Evolutionary conservation across 2,113 vertebrate species (phyloP).

Genomic region (Myiozetetes cayanensis): DNA sequence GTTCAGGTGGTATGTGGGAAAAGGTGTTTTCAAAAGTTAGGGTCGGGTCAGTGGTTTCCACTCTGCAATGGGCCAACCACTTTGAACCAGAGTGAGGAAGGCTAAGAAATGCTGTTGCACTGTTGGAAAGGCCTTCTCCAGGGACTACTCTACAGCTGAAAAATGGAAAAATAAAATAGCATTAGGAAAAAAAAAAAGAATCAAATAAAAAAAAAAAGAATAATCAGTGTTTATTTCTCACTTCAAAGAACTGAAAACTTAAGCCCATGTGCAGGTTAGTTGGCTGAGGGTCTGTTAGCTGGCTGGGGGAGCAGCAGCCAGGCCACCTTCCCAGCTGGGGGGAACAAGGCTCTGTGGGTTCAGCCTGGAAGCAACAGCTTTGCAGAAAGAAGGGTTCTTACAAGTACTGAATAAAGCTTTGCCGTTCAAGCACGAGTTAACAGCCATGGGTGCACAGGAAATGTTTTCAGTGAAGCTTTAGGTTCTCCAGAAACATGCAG

Average conservation of each 20-base stretch:
- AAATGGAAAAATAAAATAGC: slow-evolving; percentile 82
- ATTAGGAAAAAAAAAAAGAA: slow-evolving; percentile 73
- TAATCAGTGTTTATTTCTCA: slow-evolving; percentile 3
- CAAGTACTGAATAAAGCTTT: slow-evolving; percentile 70
- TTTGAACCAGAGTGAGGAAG: slow-evolving; percentile 52
- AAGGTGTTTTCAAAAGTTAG: slow-evolving; percentile 42
- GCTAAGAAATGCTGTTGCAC: slow-evolving; percentile 74
- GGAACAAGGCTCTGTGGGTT: neutral
- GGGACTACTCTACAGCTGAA: slow-evolving; percentile 89
- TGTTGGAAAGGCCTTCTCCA: slow-evolving; percentile 79
- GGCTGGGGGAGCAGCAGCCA: slow-evolving; percentile 15
- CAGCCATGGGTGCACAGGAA: slow-evolving; percentile 14
- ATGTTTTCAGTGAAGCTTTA: slow-evolving; percentile 54
- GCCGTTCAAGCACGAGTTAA: slow-evolving; percentile 44
- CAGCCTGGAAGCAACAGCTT: slow-evolving; percentile 30
- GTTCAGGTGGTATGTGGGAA: slow-evolving; percentile 62
- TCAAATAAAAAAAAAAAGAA: slow-evolving; percentile 12
- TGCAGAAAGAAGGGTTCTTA: slow-evolving; percentile 79
- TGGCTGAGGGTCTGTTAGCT: slow-evolving; percentile 59
- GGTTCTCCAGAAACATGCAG: slow-evolving; percentile 64
- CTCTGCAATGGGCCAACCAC: slow-evolving; percentile 74
- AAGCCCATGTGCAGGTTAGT: slow-evolving; percentile 53
- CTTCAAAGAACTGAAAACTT: slow-evolving; percentile 36
- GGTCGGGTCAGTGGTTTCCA: slow-evolving; percentile 72
- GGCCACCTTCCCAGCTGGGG: neutral